Percentiles rank a stretch among this genome's conserved stretches.
Conservation (phyloP, 2,797 vertebrate species). For the Takifugu rubripes region DNA sequence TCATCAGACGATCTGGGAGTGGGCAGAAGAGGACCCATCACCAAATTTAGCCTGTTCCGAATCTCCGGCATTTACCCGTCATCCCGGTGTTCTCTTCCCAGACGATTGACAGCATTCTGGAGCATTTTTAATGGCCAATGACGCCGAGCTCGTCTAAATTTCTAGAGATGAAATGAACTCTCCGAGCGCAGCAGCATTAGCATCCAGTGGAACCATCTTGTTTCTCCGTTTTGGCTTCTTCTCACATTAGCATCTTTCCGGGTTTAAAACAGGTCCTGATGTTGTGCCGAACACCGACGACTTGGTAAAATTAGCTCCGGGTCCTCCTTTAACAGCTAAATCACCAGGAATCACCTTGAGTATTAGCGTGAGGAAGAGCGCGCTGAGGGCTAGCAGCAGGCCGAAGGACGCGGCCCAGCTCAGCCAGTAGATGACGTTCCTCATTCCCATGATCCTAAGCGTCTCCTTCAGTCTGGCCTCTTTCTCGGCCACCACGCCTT, state of each 20-base stretch:
- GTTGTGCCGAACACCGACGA: slow-evolving; percentile 6
- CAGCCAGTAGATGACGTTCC: slow-evolving; percentile 86
- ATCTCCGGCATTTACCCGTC: slow-evolving; percentile 3
- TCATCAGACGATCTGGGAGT: no score
- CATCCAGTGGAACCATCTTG: slow-evolving; percentile 1
- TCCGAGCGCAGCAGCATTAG: slow-evolving; percentile 13
- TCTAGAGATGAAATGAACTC: slow-evolving; percentile 15
- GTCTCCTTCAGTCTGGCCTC: slow-evolving; percentile 94
- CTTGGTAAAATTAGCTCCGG: slow-evolving; percentile 44
- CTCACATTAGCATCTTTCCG: slow-evolving; percentile 12
- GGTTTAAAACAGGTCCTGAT: slow-evolving; percentile 11
- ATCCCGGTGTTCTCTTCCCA: slow-evolving; percentile 14
- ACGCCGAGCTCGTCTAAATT: slow-evolving; percentile 12
- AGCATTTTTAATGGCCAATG: slow-evolving; percentile 24
- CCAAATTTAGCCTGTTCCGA: slow-evolving; percentile 42
- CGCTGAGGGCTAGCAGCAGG: slow-evolving; percentile 83
- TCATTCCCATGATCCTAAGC: slow-evolving; percentile 92
- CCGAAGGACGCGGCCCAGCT: slow-evolving; percentile 91
- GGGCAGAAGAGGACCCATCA: slow-evolving; percentile 49
- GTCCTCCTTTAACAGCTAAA: slow-evolving; percentile 60
- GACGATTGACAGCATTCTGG: slow-evolving; percentile 30
- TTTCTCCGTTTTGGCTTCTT: slow-evolving; percentile 7
- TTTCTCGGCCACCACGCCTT: slow-evolving; percentile 91
- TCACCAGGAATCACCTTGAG: slow-evolving; percentile 86
- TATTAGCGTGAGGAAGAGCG: slow-evolving; percentile 80